These are phyloP conservation scores for Cheilosia vernalis DNA, from an alignment of 2,888 invertebrate species.

Conservation along the genomic window DNA sequence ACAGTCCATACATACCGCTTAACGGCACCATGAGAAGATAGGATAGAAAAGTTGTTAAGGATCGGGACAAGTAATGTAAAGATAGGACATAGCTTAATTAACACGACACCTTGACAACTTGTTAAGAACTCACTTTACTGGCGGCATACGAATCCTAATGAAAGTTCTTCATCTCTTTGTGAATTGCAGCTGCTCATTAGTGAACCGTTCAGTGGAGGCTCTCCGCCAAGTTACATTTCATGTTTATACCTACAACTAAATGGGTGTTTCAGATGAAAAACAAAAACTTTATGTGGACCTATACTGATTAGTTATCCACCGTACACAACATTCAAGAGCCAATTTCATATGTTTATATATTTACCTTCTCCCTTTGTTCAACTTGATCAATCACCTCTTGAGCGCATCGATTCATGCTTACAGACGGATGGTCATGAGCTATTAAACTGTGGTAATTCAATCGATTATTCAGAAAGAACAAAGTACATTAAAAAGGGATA, in stretches of 20 bases:
- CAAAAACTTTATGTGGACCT: not conserved
- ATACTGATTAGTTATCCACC: not conserved
- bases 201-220: conserved; percentile 1
- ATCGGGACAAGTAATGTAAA: conserved; percentile 53
- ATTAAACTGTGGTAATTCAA: conserved; percentile 1
- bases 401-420: conserved; percentile 9
- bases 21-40: conserved; percentile 83
- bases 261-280: conserved; percentile 19
- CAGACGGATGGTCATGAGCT: not conserved
- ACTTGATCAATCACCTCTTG: conserved; percentile 6
- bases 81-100: conserved; percentile 26
- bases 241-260: conserved; percentile 8
- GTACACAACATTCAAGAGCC: conserved; percentile 13
- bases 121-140: conserved; percentile 16
- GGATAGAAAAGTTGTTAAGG: conserved; percentile 75
- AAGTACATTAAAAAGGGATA: conserved; percentile 36
- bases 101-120: conserved; percentile 24
- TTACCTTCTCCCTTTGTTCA: not conserved
- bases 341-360: conserved; percentile 18
- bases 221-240: conserved; percentile 16
- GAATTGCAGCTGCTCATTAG: conserved; percentile 8
- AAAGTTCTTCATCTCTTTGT: conserved; percentile 8
- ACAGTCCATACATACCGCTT: conserved; percentile 82
- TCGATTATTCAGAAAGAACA: not conserved
- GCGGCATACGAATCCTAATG: conserved; percentile 4